A percentile compares a stretch with the other conserved stretches of the same genome.
These are phyloP conservation scores for Megaceryle torquata DNA, from an alignment of 2,113 vertebrate genomes.

Conservation along the genomic window DNA sequence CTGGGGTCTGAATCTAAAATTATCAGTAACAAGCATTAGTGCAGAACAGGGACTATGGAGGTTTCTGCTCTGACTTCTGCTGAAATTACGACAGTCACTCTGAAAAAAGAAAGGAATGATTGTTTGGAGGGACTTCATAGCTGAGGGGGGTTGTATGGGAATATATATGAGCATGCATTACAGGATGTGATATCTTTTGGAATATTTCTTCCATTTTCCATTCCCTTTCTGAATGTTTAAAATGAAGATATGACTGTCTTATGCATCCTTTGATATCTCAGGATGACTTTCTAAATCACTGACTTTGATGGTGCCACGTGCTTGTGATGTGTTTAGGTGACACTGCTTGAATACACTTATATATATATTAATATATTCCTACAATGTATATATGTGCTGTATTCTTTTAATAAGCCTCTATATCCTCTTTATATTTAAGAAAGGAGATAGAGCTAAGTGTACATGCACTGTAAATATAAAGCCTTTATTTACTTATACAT, in stretches of 20 bases:
- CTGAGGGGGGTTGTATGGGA: not conserved
- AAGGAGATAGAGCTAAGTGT: not conserved
- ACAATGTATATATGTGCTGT: not conserved
- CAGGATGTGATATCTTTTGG: not conserved
- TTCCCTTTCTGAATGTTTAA: not conserved
- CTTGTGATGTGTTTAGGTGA: not conserved
- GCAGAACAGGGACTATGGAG: not conserved
- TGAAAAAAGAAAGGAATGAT: conserved; percentile 44
- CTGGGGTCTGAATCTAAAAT: conserved; percentile 46
- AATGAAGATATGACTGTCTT: not conserved
- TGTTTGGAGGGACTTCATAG: conserved; percentile 44
- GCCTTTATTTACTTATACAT: accelerated
- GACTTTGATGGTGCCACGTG: not conserved
- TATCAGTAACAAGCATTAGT: conserved; percentile 26
- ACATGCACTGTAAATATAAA: not conserved
- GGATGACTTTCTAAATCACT: not conserved
- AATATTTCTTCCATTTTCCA: not conserved
- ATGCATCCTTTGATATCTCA: not conserved
- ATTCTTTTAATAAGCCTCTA: not conserved
- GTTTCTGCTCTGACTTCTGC: conserved; percentile 18
- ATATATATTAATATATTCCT: not conserved
- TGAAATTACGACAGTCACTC: conserved; percentile 48
- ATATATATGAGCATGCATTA: not conserved
- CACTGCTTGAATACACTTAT: not conserved
- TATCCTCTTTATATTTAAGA: too few relatives aligned